A percentile compares a stretch with the other conserved stretches of the same genome.
Evolutionary conservation across 2,888 invertebrate genomes (phyloP).

Genomic region (Apamea sordens): DNA sequence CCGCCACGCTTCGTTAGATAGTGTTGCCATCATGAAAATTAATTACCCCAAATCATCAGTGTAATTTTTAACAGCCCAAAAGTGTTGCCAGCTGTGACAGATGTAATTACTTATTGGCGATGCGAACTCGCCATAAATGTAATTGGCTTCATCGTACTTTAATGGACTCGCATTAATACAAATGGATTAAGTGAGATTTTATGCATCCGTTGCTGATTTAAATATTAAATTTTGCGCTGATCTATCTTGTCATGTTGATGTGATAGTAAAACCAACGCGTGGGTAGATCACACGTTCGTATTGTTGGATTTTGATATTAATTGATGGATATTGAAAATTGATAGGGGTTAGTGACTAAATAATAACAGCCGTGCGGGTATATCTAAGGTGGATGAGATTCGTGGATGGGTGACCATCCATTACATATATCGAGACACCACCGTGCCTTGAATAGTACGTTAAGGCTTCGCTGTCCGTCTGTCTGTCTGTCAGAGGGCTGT

Average conservation of each 20-base stretch:
- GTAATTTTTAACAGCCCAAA: constrained; percentile 59
- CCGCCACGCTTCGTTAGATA: constrained; percentile 51
- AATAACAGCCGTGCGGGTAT: neutral
- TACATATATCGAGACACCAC: neutral
- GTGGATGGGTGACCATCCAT: neutral
- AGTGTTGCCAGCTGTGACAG: constrained; percentile 67
- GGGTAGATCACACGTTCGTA: neutral
- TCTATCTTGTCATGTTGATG: constrained; percentile 23
- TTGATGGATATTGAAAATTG: neutral
- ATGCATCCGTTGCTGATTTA: constrained; percentile 57
- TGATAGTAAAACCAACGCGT: neutral
- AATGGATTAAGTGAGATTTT: constrained; percentile 65
- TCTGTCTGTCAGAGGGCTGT: no score
- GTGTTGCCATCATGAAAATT: constrained; percentile 59
- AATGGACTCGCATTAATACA: constrained; percentile 67
- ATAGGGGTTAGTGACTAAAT: neutral
- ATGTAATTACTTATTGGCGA: constrained; percentile 70
- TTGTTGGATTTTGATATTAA: neutral
- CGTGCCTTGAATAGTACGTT: neutral
- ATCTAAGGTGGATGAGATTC: neutral
- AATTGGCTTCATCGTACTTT: constrained; percentile 68
- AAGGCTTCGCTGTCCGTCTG: no score
- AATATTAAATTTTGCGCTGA: constrained; percentile 44
- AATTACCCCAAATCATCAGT: constrained; percentile 62
- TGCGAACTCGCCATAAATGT: constrained; percentile 65